A percentile compares a stretch with the other conserved stretches of the same genome.
These are phyloP conservation scores for Terrapene triunguis DNA, from an alignment of 2,113 vertebrate genomes.

Conservation along the genomic window DNA sequence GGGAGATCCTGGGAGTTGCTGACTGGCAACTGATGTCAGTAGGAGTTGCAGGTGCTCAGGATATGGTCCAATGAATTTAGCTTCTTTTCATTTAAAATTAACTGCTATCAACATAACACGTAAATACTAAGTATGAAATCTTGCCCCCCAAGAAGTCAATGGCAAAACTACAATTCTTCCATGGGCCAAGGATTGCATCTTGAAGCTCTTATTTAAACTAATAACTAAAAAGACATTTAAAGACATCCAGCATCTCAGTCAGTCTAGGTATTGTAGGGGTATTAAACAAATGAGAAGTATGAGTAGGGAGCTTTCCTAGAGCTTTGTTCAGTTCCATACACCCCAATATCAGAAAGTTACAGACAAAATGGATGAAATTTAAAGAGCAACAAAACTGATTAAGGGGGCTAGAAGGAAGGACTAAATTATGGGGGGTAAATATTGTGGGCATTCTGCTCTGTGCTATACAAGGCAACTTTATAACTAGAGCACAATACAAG, in stretches of 20 bases:
- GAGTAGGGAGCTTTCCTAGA: background rate
- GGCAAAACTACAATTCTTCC: background rate
- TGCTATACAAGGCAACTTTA: background rate
- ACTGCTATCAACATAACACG: background rate
- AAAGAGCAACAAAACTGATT: background rate
- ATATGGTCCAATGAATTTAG: background rate
- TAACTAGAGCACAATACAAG: too few relatives aligned
- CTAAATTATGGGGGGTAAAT: background rate
- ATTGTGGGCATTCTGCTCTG: background rate
- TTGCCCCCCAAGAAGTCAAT: background rate
- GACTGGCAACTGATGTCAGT: background rate
- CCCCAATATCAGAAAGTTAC: background rate
- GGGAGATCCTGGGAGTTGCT: background rate
- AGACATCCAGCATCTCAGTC: background rate
- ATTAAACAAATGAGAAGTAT: background rate
- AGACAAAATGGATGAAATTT: background rate
- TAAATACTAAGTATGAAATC: background rate
- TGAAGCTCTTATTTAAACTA: background rate
- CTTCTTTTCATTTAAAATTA: background rate
- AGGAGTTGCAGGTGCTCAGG: rapidly evolving
- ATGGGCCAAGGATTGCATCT: background rate
- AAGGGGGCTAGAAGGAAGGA: background rate
- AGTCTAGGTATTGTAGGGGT: background rate
- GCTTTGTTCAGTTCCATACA: background rate
- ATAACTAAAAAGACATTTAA: background rate